Evolutionary conservation across 1,140 invertebrate genomes (phyloP).

Genomic region (Pararge aegeria): DNA sequence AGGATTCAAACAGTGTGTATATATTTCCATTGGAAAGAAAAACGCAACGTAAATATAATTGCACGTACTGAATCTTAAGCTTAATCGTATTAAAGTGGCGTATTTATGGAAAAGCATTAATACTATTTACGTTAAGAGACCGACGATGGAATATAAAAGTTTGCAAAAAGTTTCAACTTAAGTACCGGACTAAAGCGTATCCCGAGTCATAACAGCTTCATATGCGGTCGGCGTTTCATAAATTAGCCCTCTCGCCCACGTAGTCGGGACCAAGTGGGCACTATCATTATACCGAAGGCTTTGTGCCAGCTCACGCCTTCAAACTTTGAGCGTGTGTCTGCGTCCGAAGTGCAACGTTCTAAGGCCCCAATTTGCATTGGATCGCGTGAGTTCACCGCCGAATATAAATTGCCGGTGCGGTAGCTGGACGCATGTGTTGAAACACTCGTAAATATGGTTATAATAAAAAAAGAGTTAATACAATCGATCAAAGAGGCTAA

Average conservation of each 20-base stretch:
- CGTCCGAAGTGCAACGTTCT: slow-evolving; percentile 20
- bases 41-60: background rate
- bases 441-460: background rate
- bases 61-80: background rate
- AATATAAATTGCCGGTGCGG: background rate
- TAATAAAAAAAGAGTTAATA: no score
- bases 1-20: no score
- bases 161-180: slow-evolving; percentile 2
- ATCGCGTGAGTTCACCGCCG: background rate
- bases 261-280: slow-evolving; percentile 17
- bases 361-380: slow-evolving; percentile 8
- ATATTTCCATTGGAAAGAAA: no score
- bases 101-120: background rate
- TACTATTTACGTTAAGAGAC: background rate
- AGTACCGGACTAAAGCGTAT: slow-evolving; percentile 15
- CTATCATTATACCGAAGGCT: slow-evolving; percentile 27
- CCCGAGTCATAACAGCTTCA: slow-evolving; percentile 20
- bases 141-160: slow-evolving; percentile 9
- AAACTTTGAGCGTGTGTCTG: slow-evolving; percentile 23
- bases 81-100: background rate
- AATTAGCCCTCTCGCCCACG: slow-evolving; percentile 30
- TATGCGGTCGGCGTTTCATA: slow-evolving; percentile 27
- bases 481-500: no score
- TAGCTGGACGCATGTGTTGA: background rate
- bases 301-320: slow-evolving; percentile 30